These are phyloP conservation scores for Pachypanchax playfairii DNA, from an alignment of 2,113 vertebrate genomes.

Conservation along the genomic window DNA sequence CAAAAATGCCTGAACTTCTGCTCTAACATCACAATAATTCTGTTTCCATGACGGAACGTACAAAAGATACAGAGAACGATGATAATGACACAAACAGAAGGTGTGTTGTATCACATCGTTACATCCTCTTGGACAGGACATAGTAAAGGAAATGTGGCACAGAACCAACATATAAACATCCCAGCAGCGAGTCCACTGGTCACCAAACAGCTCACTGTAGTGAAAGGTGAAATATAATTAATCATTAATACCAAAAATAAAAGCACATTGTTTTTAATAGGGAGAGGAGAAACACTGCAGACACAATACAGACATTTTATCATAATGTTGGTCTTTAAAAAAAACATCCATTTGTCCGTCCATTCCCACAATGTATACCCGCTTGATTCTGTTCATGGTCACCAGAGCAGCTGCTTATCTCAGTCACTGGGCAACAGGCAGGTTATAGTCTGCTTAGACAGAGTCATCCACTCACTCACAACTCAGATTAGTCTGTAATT, in stretches of 20 bases:
- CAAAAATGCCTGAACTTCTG: background rate
- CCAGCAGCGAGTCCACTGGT: background rate
- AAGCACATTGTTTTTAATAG: too few relatives aligned
- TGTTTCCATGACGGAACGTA: background rate
- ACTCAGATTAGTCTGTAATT: too few relatives aligned
- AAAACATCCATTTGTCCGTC: too few relatives aligned
- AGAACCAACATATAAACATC: constrained; percentile 31
- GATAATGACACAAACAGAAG: constrained; percentile 11
- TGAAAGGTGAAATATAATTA: background rate
- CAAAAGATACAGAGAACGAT: background rate
- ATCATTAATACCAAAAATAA: background rate
- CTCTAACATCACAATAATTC: background rate
- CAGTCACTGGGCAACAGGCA: too few relatives aligned
- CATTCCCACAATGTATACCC: too few relatives aligned
- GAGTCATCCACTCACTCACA: too few relatives aligned
- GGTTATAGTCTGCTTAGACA: too few relatives aligned
- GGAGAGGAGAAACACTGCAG: too few relatives aligned
- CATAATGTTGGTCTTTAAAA: too few relatives aligned
- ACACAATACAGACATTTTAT: too few relatives aligned
- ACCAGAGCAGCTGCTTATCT: too few relatives aligned
- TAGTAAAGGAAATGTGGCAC: constrained; percentile 26
- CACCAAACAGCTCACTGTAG: background rate
- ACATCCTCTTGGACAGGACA: constrained; percentile 47
- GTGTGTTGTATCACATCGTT: background rate
- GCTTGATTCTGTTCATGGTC: too few relatives aligned